These are phyloP conservation scores for Pedetes capensis DNA, from an alignment of 2,113 vertebrate genomes.

Conservation along the genomic window DNA sequence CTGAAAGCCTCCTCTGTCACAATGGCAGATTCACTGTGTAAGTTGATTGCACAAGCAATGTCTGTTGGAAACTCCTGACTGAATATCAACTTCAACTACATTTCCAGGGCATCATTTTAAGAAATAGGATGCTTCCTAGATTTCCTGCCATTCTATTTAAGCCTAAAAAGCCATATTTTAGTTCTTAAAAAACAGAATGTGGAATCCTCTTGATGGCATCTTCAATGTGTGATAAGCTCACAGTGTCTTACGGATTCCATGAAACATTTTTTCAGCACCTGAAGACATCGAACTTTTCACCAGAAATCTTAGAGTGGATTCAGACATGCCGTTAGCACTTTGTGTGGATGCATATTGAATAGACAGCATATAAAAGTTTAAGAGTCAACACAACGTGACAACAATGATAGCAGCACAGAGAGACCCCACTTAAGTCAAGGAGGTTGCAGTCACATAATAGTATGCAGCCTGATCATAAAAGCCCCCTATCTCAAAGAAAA, in stretches of 20 bases:
- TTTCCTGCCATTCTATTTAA: slow-evolving; percentile 47
- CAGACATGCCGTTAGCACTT: neutral
- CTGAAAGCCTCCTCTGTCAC: slow-evolving; percentile 44
- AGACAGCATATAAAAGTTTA: neutral
- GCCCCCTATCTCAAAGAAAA: neutral
- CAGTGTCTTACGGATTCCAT: neutral
- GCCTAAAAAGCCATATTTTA: slow-evolving; percentile 49
- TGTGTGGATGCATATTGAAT: neutral
- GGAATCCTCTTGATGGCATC: neutral
- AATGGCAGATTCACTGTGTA: slow-evolving; percentile 32
- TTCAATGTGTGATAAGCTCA: neutral
- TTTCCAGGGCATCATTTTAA: slow-evolving; percentile 45
- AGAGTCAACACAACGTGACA: neutral
- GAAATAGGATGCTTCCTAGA: slow-evolving; percentile 26
- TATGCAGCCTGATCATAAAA: neutral
- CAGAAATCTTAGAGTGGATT: neutral
- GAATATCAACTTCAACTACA: slow-evolving; percentile 36
- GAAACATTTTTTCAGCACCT: neutral
- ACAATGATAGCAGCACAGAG: neutral
- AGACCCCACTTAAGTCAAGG: neutral
- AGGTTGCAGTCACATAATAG: neutral
- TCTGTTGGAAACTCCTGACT: slow-evolving; percentile 49
- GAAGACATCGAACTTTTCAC: slow-evolving; percentile 33
- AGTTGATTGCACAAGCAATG: slow-evolving; percentile 50
- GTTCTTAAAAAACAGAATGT: neutral